Evolutionary conservation across 2,888 invertebrate genomes (phyloP), one percentile per base, ranked within the genome.

Genomic region (Eurytoma californica): DNA sequence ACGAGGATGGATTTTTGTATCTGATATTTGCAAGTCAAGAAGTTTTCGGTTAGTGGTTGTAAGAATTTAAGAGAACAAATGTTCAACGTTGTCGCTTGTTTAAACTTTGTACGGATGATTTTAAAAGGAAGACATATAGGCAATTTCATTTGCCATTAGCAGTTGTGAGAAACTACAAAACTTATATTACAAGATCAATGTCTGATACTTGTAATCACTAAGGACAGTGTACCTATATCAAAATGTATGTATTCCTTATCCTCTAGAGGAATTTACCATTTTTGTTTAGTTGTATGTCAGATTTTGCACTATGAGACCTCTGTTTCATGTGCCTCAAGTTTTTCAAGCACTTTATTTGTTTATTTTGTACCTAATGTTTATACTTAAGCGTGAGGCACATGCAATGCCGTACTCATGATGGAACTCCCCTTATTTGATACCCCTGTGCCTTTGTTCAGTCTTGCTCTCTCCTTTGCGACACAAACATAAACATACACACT

Each of bases 21-120:
- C 94, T 97, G 86, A 96, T 96, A 0, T 97, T 97, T 87, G 96
- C 97, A 0, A 96, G 96, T 30, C 97, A 97, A 91, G 97, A 97
- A 91, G 95, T 95, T 84, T 97, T 97, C 88, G 97, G 97, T 20
- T 83, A 84, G 80, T 84, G 83, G 70, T 61, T 39, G 7, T 63
- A 24, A 51, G 14, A 16, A n/a, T 49, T 16, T 47, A 39, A 2
- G 7, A 20, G 4, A 18, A 18, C n/a, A 28, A 7, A 57, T 20
- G 1, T 20, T 5, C n/a, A 63, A 53, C 39, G 14, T 20, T 30
- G 39, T 14, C 3, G 57, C 28, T 65, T 9, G 20, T 58, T 73
- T 12, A 24, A 53, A 72, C 39, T 58, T 55, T 61, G 60, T 70
- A 39, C 13, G 13, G 39, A 47, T 68, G 60, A 20, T 20, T 65